Base-by-base conservation (phyloP, 2,113 vertebrate genomes). In the Xyliphius kryptos region DNA sequence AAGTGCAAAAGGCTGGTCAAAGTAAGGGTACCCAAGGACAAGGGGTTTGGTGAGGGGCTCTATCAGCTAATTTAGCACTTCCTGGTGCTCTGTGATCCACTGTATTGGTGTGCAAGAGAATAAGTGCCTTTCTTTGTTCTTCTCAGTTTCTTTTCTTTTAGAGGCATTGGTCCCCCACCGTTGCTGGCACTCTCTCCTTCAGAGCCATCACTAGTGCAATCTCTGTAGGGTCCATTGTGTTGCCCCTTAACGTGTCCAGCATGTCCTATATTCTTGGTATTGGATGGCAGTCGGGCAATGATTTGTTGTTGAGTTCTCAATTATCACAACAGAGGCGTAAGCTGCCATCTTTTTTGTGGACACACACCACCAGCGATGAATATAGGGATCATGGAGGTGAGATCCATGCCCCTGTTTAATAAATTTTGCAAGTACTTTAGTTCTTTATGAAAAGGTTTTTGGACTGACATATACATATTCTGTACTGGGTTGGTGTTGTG, bases 221-320 rank as follows among this genome's bases (percentile, higher is more conserved):
- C 12, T 71, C 65, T 14, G 41, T 14, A 1, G 65, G 53, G 26
- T 76, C 56, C 61, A 73, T 62, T 10, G 52, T 59, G 16, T 69
- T 63, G 21, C 63, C 40, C 11, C 48, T 14, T 3, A 67, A 22
- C 37, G 49, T 20, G 17, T 58, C 59, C 9, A 49, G 36, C 49
- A 63, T 56, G 20, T 66, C 62, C 15, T 66, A 22, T 13, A 70
- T 60, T 16, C 20, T 43, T 14, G 49, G 50, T 5, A 49, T 59
- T 6, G 51, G 43, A 15, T 56, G 59, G 19, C 43, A 7, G 20
- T 63, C 67, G 8, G 58, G 44, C 2, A 55, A 55, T 36, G 48
- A 59, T 14, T 58, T 51, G 13, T 11, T 9, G 36, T 57, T 44
- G 6, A 66, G 36, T 12, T 64, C 41, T 19, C 41, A 5, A 11